A percentile compares a stretch with the other conserved stretches of the same genome.
Evolutionary conservation across 2,797 vertebrate genomes (phyloP).

Genomic region (Emydoidea blandingii): DNA sequence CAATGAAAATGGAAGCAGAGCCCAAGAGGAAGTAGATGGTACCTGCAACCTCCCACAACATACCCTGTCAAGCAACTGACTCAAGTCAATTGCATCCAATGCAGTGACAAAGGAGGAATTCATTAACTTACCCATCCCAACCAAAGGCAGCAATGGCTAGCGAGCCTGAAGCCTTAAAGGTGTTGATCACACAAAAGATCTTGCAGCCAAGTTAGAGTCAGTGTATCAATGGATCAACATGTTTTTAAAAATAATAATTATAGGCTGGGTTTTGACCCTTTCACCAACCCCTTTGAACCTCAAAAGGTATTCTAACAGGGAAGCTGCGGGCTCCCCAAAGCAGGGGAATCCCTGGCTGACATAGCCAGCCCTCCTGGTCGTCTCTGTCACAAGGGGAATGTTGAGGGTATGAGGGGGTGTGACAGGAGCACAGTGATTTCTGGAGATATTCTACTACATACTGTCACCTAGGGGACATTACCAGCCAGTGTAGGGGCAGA

Average conservation of each 20-base stretch:
- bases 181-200: not conserved
- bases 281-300: not conserved
- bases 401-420: not conserved
- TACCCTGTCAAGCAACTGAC: fast-evolving
- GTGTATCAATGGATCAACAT: not conserved
- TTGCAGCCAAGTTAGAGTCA: not conserved
- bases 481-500: not conserved
- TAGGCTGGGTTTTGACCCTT: not conserved
- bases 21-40: not conserved
- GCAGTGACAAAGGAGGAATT: fast-evolving
- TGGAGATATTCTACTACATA: not conserved
- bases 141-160: not conserved
- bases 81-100: fast-evolving
- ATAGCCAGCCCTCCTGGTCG: not conserved
- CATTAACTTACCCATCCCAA: fast-evolving
- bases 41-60: fast-evolving
- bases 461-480: not conserved
- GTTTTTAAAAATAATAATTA: not conserved
- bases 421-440: not conserved
- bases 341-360: fast-evolving
- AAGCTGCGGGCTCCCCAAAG: fast-evolving
- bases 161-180: not conserved
- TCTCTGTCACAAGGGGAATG: not conserved
- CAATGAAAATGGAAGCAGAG: fast-evolving
- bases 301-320: not conserved